These are phyloP conservation scores for Dicycla oo DNA, from an alignment of 2,888 invertebrate species.

Conservation along the genomic window DNA sequence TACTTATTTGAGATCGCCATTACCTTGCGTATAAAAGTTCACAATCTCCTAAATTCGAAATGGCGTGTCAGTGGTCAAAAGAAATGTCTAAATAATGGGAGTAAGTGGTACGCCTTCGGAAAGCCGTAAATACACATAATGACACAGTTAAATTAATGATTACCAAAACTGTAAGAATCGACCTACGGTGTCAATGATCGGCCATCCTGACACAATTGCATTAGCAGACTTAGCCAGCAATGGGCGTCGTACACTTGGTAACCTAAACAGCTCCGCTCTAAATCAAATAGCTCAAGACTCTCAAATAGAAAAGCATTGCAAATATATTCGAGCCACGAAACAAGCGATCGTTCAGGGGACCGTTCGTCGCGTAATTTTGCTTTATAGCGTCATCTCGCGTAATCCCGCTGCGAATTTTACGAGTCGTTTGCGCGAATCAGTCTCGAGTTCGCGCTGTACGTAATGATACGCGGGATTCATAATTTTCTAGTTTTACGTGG, in stretches of 20 bases:
- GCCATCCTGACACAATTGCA: not conserved
- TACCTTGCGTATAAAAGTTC: not conserved
- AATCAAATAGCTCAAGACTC: slow-evolving; percentile 44
- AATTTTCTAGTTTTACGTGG: slow-evolving; percentile 49
- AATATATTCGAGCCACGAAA: slow-evolving; percentile 62
- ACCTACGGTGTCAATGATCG: not conserved
- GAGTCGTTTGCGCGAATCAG: slow-evolving; percentile 72
- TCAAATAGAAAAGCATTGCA: slow-evolving; percentile 50
- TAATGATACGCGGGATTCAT: slow-evolving; percentile 57
- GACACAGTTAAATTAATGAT: not conserved
- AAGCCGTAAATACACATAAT: not conserved
- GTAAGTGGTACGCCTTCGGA: not conserved
- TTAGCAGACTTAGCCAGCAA: not conserved
- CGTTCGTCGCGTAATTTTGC: slow-evolving; percentile 72
- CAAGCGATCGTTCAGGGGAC: slow-evolving; percentile 62
- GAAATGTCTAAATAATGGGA: not conserved
- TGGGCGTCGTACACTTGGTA: slow-evolving; percentile 11
- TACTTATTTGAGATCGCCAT: not conserved
- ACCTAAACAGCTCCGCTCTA: slow-evolving; percentile 25
- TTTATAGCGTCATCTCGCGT: slow-evolving; percentile 75
- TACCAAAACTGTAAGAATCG: not conserved
- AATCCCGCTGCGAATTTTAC: slow-evolving; percentile 75
- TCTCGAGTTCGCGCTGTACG: slow-evolving; percentile 58
- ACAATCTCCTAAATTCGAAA: not conserved
- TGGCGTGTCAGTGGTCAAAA: not conserved